Conservation (phyloP, 1,140 invertebrate genomes). For the Micrasema longulum region DNA sequence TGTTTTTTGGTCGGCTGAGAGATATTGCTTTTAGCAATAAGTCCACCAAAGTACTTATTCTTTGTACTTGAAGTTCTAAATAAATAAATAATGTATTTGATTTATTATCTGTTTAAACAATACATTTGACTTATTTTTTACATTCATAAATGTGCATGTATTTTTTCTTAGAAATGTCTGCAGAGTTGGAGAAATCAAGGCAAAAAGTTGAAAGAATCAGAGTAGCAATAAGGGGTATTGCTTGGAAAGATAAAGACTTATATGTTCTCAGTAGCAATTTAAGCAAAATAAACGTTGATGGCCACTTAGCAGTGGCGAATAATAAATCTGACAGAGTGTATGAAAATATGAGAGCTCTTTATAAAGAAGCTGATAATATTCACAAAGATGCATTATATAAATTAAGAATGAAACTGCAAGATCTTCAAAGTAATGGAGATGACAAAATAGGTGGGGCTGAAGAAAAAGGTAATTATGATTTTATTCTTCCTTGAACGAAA, state of each 20-base stretch:
- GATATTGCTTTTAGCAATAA: too few species aligned
- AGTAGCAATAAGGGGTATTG: conserved; percentile 59
- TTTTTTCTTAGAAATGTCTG: conserved; percentile 58
- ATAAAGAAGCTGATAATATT: conserved; percentile 67
- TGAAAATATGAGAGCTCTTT: conserved; percentile 67
- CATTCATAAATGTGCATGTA: too few species aligned
- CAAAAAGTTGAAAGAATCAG: conserved; percentile 59
- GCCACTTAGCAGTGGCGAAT: conserved; percentile 54
- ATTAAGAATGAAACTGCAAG: conserved; percentile 60
- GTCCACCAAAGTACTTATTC: too few species aligned
- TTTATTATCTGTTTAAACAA: too few species aligned
- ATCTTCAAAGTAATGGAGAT: conserved; percentile 64
- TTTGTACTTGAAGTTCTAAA: too few species aligned
- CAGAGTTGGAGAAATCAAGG: conserved; percentile 58
- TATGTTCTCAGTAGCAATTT: conserved; percentile 51
- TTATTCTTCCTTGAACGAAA: too few species aligned
- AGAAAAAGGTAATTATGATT: conserved; percentile 59
- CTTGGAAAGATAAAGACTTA: conserved; percentile 61
- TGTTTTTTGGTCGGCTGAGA: too few species aligned
- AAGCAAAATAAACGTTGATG: conserved; percentile 55
- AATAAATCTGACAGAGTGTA: conserved; percentile 61
- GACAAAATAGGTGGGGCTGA: conserved; percentile 62
- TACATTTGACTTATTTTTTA: too few species aligned
- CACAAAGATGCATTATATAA: conserved; percentile 63
- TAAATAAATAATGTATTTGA: too few species aligned